phyloP scores from a whole-genome alignment of 2,888 invertebrate genomes.

The Biston stratarius region DNA sequence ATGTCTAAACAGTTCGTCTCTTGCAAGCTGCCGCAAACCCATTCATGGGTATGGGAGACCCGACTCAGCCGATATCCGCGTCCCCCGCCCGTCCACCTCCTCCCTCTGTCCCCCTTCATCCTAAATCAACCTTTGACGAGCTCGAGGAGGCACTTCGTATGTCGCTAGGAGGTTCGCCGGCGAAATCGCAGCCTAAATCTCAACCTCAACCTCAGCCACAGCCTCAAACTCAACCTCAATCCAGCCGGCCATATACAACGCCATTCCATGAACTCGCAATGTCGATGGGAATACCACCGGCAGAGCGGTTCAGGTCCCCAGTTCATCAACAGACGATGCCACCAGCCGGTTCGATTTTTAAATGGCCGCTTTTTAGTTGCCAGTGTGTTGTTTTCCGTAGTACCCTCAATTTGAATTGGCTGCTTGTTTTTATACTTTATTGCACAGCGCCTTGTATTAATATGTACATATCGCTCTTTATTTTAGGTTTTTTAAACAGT shows the following conservation, averaged over 20 bases:
- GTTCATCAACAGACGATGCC: slow-evolving; percentile 79
- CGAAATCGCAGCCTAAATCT: slow-evolving; percentile 71
- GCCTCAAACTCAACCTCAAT: slow-evolving; percentile 71
- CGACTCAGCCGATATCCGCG: slow-evolving; percentile 75
- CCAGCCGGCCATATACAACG: slow-evolving; percentile 74
- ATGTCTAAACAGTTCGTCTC: slow-evolving; percentile 51
- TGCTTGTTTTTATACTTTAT: slow-evolving; percentile 38
- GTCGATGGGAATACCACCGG: slow-evolving; percentile 67
- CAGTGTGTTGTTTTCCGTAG: slow-evolving; percentile 54
- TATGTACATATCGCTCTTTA: slow-evolving; percentile 44
- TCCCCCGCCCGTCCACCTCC: slow-evolving; percentile 85
- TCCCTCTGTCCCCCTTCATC: slow-evolving; percentile 71
- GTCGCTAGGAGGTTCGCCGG: slow-evolving; percentile 89
- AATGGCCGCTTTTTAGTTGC: slow-evolving; percentile 50
- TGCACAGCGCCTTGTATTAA: slow-evolving; percentile 48
- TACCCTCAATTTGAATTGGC: slow-evolving; percentile 31
- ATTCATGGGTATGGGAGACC: slow-evolving; percentile 88
- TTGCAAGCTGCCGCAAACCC: slow-evolving; percentile 88
- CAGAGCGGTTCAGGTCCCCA: slow-evolving; percentile 80
- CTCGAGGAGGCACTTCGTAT: slow-evolving; percentile 89
- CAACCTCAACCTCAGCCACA: slow-evolving; percentile 72
- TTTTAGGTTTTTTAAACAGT: slow-evolving; percentile 37
- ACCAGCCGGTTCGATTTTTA: slow-evolving; percentile 82
- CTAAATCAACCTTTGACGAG: slow-evolving; percentile 89
- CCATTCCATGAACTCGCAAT: slow-evolving; percentile 71